Conservation (phyloP, 2,797 vertebrate genomes). For the Falco cherrug region DNA sequence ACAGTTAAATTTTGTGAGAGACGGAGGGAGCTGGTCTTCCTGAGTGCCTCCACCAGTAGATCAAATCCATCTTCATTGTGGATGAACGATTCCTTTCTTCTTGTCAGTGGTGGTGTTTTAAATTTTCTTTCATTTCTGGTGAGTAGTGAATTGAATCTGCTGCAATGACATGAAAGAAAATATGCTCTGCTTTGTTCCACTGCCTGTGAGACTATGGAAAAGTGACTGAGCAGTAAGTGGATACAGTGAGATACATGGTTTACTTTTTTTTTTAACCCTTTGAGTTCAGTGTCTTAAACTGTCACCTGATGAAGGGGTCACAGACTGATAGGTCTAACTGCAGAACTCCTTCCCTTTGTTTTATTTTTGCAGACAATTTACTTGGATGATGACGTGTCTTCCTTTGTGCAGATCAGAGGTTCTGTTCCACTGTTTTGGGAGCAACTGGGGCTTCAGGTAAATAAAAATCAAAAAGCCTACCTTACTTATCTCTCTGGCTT, state of each 20-base stretch:
- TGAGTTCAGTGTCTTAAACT: conserved; percentile 59
- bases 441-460: conserved; percentile 80
- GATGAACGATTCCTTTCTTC: neutral
- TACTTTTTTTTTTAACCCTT: conserved; percentile 15
- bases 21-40: neutral
- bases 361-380: conserved; percentile 76
- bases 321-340: conserved; percentile 40
- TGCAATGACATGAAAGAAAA: conserved; percentile 3
- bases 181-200: neutral
- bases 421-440: conserved; percentile 85
- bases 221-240: neutral
- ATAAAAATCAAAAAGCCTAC: neutral
- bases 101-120: neutral
- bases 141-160: conserved; percentile 21
- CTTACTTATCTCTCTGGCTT: neutral
- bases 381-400: conserved; percentile 81
- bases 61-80: neutral
- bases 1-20: conserved; percentile 5
- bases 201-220: neutral
- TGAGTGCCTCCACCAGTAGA: neutral
- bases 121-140: conserved; percentile 8
- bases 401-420: conserved; percentile 83
- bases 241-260: conserved; percentile 1
- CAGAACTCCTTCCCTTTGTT: conserved; percentile 17
- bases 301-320: conserved; percentile 39